These are phyloP conservation scores for Semicossyphus pulcher DNA, from an alignment of 2,113 vertebrate genomes.

Conservation along the genomic window DNA sequence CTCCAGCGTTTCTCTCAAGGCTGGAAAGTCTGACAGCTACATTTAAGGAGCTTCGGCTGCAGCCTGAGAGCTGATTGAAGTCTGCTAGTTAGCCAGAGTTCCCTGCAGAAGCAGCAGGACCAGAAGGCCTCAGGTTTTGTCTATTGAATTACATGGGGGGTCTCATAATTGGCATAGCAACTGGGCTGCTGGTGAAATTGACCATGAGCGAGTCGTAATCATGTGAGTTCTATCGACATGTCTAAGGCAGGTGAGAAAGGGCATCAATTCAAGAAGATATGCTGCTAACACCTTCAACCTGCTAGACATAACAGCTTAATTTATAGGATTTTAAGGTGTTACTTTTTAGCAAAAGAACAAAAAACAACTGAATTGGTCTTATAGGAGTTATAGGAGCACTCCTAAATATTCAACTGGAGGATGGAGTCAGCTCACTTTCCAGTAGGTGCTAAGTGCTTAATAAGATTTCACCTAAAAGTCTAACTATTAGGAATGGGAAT, in stretches of 20 bases:
- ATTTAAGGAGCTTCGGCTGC: slow-evolving; percentile 18
- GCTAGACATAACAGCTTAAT: too few relatives aligned
- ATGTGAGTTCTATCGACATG: slow-evolving; percentile 1
- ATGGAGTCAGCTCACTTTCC: too few relatives aligned
- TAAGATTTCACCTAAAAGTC: too few relatives aligned
- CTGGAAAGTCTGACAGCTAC: slow-evolving; percentile 19
- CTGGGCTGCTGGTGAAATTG: slow-evolving; percentile 21
- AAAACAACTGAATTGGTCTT: too few relatives aligned
- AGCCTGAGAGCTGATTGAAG: slow-evolving; percentile 40
- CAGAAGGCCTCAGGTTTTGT: slow-evolving; percentile 27
- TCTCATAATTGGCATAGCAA: slow-evolving; percentile 41
- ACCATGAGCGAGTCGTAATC: slow-evolving; percentile 4
- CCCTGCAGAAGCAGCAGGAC: slow-evolving; percentile 29
- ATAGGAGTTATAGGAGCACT: too few relatives aligned
- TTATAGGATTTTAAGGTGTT: too few relatives aligned
- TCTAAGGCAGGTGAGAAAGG: not conserved
- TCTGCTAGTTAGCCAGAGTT: slow-evolving; percentile 30
- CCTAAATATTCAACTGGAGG: too few relatives aligned
- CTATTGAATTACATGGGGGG: slow-evolving; percentile 33
- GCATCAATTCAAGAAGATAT: not conserved
- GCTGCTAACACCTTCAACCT: too few relatives aligned
- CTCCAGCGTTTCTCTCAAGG: slow-evolving; percentile 19
- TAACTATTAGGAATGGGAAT: too few relatives aligned
- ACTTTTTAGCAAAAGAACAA: too few relatives aligned
- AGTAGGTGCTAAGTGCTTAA: too few relatives aligned